Evolutionary conservation across 2,113 vertebrate genomes (phyloP).

Genomic region (Rafetus swinhoei): DNA sequence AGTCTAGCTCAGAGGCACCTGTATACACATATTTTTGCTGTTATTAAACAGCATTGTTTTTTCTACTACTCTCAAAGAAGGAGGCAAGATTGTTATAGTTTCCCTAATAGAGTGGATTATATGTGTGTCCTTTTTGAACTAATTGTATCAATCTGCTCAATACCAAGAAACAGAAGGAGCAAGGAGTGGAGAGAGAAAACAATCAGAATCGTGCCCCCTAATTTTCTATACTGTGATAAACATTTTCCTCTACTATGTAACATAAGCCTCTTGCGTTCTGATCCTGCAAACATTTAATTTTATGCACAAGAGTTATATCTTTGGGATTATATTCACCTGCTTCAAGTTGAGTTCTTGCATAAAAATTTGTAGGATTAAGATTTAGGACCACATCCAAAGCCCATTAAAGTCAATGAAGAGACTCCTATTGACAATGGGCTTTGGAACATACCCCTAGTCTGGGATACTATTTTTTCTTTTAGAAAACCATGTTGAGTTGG

Average conservation of each 20-base stretch:
- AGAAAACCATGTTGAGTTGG: neutral
- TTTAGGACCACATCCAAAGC: neutral
- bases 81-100: neutral
- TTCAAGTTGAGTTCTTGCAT: neutral
- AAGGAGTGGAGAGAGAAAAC: neutral
- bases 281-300: neutral
- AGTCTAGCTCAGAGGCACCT: neutral
- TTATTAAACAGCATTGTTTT: neutral
- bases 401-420: neutral
- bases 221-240: neutral
- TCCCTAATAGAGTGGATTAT: neutral
- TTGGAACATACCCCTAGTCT: neutral
- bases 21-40: neutral
- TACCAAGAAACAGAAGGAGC: neutral
- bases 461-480: neutral
- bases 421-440: neutral
- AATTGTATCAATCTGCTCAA: neutral
- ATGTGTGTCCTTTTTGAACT: neutral
- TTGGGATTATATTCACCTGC: neutral
- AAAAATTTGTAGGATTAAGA: neutral
- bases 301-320: neutral
- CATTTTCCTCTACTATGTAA: neutral
- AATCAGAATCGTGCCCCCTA: neutral
- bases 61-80: neutral
- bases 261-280: neutral